Percentiles rank a stretch among this genome's conserved stretches.
Evolutionary conservation across 1,140 invertebrate species (phyloP).

Genomic region (Sarcophaga bullata): DNA sequence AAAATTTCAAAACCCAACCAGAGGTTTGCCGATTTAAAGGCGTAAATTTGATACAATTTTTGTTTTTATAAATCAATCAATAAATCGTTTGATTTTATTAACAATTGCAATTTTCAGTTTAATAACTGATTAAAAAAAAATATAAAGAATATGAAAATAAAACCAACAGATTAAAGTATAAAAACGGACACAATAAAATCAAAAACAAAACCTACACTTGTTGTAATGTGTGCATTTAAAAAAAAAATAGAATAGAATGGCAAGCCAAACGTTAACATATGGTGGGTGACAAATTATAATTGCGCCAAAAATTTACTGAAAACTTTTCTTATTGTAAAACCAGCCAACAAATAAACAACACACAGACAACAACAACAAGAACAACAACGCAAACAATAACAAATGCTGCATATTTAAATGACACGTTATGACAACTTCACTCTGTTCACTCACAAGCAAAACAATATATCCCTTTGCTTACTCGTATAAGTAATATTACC

Average conservation of each 20-base stretch:
- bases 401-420: background rate
- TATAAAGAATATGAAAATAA: background rate
- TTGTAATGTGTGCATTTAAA: background rate
- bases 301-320: conserved; percentile 1
- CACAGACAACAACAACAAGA: background rate
- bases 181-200: background rate
- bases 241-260: background rate
- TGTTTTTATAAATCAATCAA: background rate
- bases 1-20: background rate
- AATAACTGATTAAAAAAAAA: background rate
- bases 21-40: background rate
- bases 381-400: background rate
- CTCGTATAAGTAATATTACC: background rate
- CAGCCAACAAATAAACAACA: too few relatives aligned
- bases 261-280: conserved; percentile 12
- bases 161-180: background rate
- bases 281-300: conserved; percentile 12
- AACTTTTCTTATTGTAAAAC: background rate
- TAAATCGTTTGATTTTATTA: background rate
- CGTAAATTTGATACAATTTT: conserved; percentile 11
- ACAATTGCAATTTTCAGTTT: background rate
- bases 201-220: background rate
- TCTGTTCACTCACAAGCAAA: background rate
- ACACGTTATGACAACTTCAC: background rate
- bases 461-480: background rate